A percentile compares a stretch with the other conserved stretches of the same genome.
These are phyloP conservation scores for Hirtodrosophila cameraria DNA, from an alignment of 2,888 invertebrate genomes.

Conservation along the genomic window DNA sequence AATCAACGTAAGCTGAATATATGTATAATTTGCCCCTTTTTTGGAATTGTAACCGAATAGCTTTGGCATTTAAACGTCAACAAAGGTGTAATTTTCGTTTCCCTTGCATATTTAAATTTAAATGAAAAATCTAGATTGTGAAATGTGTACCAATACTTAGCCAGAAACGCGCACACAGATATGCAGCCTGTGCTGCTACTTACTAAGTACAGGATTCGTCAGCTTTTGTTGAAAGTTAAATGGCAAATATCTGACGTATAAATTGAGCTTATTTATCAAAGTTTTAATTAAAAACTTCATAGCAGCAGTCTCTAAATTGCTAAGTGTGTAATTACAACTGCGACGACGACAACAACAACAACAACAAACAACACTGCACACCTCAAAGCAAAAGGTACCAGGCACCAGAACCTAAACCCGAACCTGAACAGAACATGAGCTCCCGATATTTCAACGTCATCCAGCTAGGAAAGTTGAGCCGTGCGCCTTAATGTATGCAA, in stretches of 20 bases:
- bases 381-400: slow-evolving; percentile 5
- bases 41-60: slow-evolving; percentile 13
- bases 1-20: not conserved
- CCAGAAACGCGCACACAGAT: not conserved
- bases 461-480: slow-evolving; percentile 4
- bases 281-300: slow-evolving; percentile 76
- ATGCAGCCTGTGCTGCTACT: not conserved
- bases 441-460: slow-evolving; percentile 28
- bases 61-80: slow-evolving; percentile 33
- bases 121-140: slow-evolving; percentile 60
- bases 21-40: slow-evolving; percentile 16
- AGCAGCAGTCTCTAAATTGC: slow-evolving; percentile 58
- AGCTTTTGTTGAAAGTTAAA: slow-evolving; percentile 48
- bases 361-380: slow-evolving; percentile 12
- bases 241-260: slow-evolving; percentile 59
- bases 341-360: slow-evolving; percentile 23
- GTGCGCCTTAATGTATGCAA: slow-evolving; percentile 63
- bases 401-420: not conserved
- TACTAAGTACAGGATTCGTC: too few relatives aligned
- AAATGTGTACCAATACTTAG: slow-evolving; percentile 36
- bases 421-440: slow-evolving; percentile 8
- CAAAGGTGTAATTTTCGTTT: slow-evolving; percentile 25
- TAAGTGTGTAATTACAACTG: slow-evolving; percentile 75
- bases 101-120: slow-evolving; percentile 54
- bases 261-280: slow-evolving; percentile 78